phyloP scores from a whole-genome alignment of 2,888 invertebrate genomes.

The Antheraea yamamai region DNA sequence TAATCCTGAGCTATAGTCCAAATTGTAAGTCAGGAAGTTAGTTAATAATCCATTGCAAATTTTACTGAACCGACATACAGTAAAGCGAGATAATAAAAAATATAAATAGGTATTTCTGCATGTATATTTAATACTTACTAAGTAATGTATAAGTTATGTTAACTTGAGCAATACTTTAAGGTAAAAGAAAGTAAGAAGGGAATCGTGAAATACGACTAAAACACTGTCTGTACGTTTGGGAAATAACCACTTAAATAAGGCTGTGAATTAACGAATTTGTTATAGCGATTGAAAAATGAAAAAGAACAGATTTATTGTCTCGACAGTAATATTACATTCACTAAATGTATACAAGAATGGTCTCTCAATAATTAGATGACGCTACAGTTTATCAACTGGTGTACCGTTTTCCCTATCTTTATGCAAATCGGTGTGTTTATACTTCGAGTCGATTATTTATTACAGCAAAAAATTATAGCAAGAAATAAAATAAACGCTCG shows the following conservation, averaged over 20 bases:
- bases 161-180: slow-evolving; percentile 3
- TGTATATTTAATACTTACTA: background rate
- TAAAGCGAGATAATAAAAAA: too few species aligned
- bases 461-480: too few species aligned
- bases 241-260: slow-evolving; percentile 16
- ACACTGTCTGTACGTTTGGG: slow-evolving; percentile 1
- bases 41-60: too few species aligned
- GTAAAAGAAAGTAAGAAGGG: slow-evolving; percentile 12
- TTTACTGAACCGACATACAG: too few species aligned
- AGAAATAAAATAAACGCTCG: too few species aligned
- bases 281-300: background rate
- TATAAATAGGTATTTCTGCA: background rate
- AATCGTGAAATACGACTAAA: slow-evolving; percentile 14
- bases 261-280: background rate
- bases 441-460: too few species aligned
- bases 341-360: background rate
- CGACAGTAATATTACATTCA: background rate
- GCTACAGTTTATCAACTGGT: too few species aligned
- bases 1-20: too few species aligned
- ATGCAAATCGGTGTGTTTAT: too few species aligned
- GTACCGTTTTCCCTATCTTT: too few species aligned
- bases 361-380: too few species aligned
- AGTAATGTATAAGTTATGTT: slow-evolving; percentile 12
- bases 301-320: background rate
- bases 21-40: too few species aligned